phyloP scores from a whole-genome alignment of 2,113 vertebrate genomes.

The Panthera uncia region DNA sequence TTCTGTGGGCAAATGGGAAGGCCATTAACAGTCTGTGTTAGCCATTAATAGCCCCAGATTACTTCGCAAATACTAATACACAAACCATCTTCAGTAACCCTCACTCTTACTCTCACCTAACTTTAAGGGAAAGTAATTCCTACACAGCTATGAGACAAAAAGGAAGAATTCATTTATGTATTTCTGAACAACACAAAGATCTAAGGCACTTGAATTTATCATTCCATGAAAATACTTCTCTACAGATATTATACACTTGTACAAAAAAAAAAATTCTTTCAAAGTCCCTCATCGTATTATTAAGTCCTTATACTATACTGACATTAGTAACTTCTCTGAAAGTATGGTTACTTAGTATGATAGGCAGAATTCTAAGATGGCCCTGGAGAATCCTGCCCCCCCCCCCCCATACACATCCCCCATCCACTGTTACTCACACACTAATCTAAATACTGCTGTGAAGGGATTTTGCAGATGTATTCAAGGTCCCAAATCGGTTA shows the following conservation, averaged over 20 bases:
- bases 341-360: neutral
- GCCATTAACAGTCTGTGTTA: neutral
- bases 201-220: neutral
- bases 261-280: neutral
- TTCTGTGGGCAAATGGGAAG: neutral
- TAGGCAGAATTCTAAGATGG: neutral
- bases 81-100: neutral
- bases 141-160: neutral
- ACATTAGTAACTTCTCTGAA: neutral
- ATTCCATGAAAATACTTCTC: neutral
- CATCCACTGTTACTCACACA: neutral
- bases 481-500: neutral
- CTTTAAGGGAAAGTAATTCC: neutral
- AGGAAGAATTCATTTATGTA: neutral
- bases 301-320: neutral
- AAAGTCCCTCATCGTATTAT: neutral
- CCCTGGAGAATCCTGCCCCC: neutral
- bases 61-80: neutral
- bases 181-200: neutral
- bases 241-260: neutral
- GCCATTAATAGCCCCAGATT: neutral
- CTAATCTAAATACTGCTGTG: neutral
- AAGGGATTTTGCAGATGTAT: neutral
- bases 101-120: neutral
- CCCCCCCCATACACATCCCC: neutral